Evolutionary conservation across 2,797 vertebrate species (phyloP).

Genomic region (Chloroceryle inda): DNA sequence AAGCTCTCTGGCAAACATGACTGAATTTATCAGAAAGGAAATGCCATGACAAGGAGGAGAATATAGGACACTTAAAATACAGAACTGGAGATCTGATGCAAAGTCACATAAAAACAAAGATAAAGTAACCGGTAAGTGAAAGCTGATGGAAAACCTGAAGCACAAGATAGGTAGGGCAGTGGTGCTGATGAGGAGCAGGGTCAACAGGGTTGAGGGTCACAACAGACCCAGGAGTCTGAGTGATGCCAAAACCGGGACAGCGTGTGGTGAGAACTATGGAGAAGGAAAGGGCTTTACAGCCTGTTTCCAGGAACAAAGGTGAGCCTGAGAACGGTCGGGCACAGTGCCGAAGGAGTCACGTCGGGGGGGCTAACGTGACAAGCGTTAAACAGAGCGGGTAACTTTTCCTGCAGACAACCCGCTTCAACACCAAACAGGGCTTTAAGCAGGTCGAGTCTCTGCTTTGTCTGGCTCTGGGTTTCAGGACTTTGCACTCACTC

Average conservation of each 20-base stretch:
- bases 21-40: neutral
- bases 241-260: neutral
- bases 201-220: neutral
- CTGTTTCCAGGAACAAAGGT: neutral
- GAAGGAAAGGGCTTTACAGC: neutral
- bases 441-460: neutral
- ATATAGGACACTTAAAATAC: neutral
- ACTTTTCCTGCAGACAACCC: accelerated
- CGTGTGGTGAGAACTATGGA: accelerated
- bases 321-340: neutral
- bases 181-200: neutral
- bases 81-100: neutral
- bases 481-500: neutral
- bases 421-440: neutral
- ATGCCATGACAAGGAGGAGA: neutral
- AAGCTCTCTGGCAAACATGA: neutral
- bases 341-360: neutral
- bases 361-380: neutral
- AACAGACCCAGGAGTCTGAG: neutral
- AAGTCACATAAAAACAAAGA: neutral
- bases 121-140: neutral
- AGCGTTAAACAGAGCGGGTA: neutral
- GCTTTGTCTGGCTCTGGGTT: neutral
- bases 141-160: neutral
- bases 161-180: neutral